These are phyloP conservation scores for Enteromius mattozi DNA, from an alignment of 2,797 vertebrate species.

Conservation along the genomic window DNA sequence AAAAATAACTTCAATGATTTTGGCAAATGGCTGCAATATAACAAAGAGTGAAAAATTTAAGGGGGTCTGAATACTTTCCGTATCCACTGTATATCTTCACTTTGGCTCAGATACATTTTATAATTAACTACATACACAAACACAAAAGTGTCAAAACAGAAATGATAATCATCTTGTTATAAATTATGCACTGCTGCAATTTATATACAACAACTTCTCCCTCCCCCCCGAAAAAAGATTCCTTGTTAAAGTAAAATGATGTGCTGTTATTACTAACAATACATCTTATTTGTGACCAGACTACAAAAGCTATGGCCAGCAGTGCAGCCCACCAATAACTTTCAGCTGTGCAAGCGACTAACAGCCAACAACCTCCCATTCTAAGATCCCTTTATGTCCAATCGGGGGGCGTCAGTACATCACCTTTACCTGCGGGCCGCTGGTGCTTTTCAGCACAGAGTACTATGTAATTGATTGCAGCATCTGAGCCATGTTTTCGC, in stretches of 20 bases:
- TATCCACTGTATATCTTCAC: too few relatives aligned
- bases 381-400: not conserved
- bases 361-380: not conserved
- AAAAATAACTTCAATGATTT: too few relatives aligned
- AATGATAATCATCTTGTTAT: not conserved
- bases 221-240: not conserved
- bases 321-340: not conserved
- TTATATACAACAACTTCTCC: not conserved
- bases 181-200: not conserved
- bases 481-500: conserved; percentile 44
- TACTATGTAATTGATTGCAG: conserved; percentile 43
- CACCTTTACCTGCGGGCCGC: not conserved
- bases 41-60: too few relatives aligned
- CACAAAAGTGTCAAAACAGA: not conserved
- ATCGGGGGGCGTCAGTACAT: not conserved
- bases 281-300: not conserved
- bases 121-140: not conserved
- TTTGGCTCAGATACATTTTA: not conserved
- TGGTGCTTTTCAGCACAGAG: conserved; percentile 18
- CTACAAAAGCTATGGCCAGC: not conserved
- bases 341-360: not conserved
- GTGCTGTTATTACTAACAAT: not conserved
- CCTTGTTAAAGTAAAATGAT: not conserved
- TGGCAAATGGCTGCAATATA: too few relatives aligned
- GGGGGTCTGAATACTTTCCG: too few relatives aligned